Conservation (phyloP, 2,113 vertebrate genomes). For the Regulus satrapa region DNA sequence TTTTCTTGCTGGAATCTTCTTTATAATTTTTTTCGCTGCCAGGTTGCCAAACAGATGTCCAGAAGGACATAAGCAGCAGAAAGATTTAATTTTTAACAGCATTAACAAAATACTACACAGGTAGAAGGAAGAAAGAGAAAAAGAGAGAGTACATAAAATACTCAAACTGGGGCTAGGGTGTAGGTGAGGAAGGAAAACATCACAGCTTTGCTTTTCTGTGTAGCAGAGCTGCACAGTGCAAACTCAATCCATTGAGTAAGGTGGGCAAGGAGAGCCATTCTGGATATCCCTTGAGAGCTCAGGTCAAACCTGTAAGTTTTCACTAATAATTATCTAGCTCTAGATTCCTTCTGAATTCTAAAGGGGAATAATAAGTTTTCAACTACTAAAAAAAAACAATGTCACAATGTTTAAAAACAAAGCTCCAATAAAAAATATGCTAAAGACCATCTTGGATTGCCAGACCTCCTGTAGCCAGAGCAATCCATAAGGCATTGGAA, state of each 20-base stretch:
- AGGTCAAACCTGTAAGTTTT: neutral
- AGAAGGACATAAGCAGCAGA: neutral
- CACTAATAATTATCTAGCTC: neutral
- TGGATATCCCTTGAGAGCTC: neutral
- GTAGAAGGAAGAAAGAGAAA: neutral
- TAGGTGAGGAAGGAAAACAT: neutral
- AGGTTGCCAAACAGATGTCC: neutral
- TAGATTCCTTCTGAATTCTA: neutral
- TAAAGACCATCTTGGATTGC: slow-evolving; percentile 20
- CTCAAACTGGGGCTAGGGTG: neutral
- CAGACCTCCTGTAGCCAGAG: neutral
- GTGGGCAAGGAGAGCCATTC: neutral
- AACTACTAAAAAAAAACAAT: neutral
- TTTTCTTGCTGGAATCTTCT: neutral
- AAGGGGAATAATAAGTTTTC: neutral
- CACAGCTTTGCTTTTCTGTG: neutral
- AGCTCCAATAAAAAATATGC: neutral
- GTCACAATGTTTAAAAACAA: slow-evolving; percentile 23
- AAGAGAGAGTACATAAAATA: neutral
- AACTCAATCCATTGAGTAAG: neutral
- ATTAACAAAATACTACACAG: neutral
- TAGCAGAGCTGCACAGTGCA: neutral
- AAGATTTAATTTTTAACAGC: neutral
- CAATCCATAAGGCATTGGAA: slow-evolving; percentile 47
- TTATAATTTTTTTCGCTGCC: neutral